phyloP scores from a whole-genome alignment of 2,888 invertebrate species.

The Apodemia zela region DNA sequence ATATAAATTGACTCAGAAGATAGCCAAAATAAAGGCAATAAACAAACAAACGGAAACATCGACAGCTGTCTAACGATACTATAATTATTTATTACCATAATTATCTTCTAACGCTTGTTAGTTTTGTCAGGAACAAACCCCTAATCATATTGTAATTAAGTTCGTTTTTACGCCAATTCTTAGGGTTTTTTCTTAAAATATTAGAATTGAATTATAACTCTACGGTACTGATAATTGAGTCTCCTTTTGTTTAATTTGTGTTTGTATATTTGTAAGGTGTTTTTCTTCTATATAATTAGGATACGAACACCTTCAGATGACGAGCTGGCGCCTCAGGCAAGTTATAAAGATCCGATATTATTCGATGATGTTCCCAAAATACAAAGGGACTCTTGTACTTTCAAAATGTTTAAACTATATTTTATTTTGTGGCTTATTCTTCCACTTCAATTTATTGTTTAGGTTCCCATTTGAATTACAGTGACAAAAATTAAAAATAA shows the following conservation, averaged over 20 bases:
- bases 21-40: constrained; percentile 50
- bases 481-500: too few relatives aligned
- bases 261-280: constrained; percentile 49
- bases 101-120: constrained; percentile 72
- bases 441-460: too few relatives aligned
- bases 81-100: constrained; percentile 74
- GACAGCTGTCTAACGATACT: constrained; percentile 71
- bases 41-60: constrained; percentile 58
- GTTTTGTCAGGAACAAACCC: constrained; percentile 67
- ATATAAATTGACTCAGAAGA: constrained; percentile 17
- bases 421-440: too few relatives aligned
- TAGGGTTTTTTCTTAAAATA: constrained; percentile 30
- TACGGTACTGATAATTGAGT: constrained; percentile 36
- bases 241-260: constrained; percentile 48
- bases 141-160: constrained; percentile 76
- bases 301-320: constrained; percentile 70
- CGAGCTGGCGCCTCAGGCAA: constrained; percentile 67
- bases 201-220: constrained; percentile 35
- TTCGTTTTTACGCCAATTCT: constrained; percentile 76
- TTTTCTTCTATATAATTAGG: constrained; percentile 71
- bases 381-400: too few relatives aligned
- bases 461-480: too few relatives aligned
- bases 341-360: neutral
- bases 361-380: too few relatives aligned
- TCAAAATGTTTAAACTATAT: too few relatives aligned